Conservation (phyloP, 2,113 vertebrate species). For the Quiscalus mexicanus region DNA sequence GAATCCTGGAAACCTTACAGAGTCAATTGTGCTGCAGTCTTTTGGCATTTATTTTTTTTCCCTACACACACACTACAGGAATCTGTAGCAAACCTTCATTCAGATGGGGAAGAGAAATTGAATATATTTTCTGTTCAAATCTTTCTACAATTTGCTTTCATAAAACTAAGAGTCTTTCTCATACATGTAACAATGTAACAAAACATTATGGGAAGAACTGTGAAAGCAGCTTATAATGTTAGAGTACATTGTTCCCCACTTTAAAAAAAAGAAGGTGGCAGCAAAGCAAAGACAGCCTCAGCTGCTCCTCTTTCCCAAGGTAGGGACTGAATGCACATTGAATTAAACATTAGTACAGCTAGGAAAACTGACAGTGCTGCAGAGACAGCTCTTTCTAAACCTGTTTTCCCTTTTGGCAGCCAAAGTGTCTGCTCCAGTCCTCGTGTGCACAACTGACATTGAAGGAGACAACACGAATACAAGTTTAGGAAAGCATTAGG, state of each 20-base stretch:
- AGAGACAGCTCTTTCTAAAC: slow-evolving; percentile 36
- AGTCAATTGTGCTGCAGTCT: not conserved
- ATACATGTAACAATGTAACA: not conserved
- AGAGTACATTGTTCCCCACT: not conserved
- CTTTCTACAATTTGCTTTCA: not conserved
- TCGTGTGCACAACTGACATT: not conserved
- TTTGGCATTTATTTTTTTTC: not conserved
- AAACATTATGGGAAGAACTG: not conserved
- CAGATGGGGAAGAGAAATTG: not conserved
- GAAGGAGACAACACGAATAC: not conserved
- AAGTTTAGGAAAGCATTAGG: not conserved
- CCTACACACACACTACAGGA: not conserved
- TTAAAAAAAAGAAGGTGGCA: not conserved
- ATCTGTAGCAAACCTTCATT: not conserved
- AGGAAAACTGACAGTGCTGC: not conserved
- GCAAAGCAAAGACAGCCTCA: not conserved
- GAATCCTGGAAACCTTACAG: not conserved
- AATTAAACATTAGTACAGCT: slow-evolving; percentile 19
- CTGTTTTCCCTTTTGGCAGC: not conserved
- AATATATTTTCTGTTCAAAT: not conserved
- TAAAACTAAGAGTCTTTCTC: not conserved
- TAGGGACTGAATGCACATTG: not conserved
- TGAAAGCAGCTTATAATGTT: not conserved
- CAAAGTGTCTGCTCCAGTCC: not conserved
- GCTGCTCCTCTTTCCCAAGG: not conserved